Evolutionary conservation across 2,113 vertebrate genomes (phyloP).

Genomic region (Rallus limicola): DNA sequence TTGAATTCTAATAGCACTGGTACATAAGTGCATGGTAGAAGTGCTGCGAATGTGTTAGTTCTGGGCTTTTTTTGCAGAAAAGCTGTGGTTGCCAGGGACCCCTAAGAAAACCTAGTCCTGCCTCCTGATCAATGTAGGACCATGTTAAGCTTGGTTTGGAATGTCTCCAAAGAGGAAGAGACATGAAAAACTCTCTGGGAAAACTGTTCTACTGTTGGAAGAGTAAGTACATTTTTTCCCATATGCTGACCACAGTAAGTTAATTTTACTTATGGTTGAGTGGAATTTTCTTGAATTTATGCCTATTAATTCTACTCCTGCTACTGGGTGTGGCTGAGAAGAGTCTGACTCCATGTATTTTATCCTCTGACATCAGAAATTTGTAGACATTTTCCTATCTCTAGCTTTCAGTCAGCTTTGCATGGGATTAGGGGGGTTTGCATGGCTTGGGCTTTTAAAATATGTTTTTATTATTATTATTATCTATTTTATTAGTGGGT

Average conservation of each 20-base stretch:
- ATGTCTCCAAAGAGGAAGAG: not conserved
- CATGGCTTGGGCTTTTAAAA: no score
- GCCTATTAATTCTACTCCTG: not conserved
- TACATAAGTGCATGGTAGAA: not conserved
- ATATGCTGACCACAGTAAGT: no score
- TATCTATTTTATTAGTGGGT: not conserved
- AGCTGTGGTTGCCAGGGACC: not conserved
- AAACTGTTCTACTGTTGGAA: not conserved
- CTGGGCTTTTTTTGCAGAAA: not conserved
- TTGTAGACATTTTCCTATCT: not conserved
- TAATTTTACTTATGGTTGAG: not conserved
- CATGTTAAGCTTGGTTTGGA: not conserved
- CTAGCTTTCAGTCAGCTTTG: not conserved
- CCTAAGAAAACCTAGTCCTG: not conserved
- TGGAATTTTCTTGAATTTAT: not conserved
- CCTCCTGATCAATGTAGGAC: not conserved
- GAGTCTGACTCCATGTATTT: not conserved
- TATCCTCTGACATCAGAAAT: not conserved
- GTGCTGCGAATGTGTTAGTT: not conserved
- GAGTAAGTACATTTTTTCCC: no score
- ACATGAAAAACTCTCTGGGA: not conserved
- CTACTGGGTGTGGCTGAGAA: not conserved
- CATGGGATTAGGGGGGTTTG: fast-evolving
- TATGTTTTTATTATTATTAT: not conserved
- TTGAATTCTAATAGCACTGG: not conserved